Evolutionary conservation across 2,797 vertebrate species (phyloP).

Genomic region (Thamnophis elegans): DNA sequence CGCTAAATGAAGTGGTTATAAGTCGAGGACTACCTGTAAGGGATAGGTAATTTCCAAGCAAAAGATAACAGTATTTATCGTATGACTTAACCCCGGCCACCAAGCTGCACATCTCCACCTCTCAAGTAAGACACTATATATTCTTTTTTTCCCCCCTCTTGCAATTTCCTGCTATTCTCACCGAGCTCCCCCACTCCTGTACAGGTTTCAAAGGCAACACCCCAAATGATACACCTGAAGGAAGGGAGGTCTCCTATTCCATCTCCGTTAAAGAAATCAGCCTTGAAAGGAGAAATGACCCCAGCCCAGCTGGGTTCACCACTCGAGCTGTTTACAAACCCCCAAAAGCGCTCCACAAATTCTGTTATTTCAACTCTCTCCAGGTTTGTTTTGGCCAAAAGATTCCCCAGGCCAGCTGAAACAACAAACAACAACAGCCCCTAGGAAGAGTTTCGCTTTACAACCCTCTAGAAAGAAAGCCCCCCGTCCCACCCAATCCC

Average conservation of each 20-base stretch:
- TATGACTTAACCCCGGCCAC: background rate
- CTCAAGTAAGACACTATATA: background rate
- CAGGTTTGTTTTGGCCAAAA: background rate
- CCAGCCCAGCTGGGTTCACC: background rate
- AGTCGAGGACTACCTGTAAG: background rate
- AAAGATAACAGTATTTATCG: background rate
- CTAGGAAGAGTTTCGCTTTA: background rate
- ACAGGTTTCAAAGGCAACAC: background rate
- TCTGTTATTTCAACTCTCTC: background rate
- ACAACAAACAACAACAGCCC: background rate
- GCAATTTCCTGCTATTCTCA: background rate
- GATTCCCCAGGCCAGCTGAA: background rate
- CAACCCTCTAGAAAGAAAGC: background rate
- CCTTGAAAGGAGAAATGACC: background rate
- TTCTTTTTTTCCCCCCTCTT: rapidly evolving
- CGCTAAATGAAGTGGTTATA: background rate
- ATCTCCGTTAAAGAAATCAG: background rate
- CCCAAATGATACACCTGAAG: background rate
- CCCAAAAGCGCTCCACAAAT: no score
- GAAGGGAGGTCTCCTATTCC: background rate
- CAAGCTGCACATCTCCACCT: slow-evolving; percentile 34
- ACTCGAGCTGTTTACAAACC: background rate
- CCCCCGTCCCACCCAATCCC: slow-evolving; percentile 30
- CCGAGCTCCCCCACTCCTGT: background rate
- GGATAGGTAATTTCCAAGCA: background rate